A percentile compares a stretch with the other conserved stretches of the same genome.
phyloP scores from a whole-genome alignment of 2,888 invertebrate species.

The Exephanes ischioxanthus region DNA sequence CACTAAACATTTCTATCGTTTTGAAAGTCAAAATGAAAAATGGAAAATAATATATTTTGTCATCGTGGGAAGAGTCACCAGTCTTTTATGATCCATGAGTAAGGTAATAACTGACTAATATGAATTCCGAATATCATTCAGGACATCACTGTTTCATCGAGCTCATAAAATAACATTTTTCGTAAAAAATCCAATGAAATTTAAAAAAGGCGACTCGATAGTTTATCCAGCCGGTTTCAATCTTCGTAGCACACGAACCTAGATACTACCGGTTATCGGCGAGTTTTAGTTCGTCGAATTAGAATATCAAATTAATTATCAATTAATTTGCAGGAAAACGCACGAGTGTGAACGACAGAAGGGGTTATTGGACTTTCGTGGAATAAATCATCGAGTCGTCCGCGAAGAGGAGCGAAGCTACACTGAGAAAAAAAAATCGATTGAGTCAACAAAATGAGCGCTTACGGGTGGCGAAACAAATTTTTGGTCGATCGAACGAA shows the following conservation, averaged over 20 bases:
- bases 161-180: no score
- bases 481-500: no score
- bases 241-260: not conserved
- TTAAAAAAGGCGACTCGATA: not conserved
- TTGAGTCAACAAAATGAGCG: no score
- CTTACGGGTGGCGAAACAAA: no score
- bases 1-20: not conserved
- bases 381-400: slow-evolving; percentile 32
- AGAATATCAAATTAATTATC: not conserved
- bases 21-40: not conserved
- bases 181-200: not conserved
- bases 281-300: not conserved
- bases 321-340: not conserved
- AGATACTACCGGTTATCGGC: slow-evolving; percentile 14
- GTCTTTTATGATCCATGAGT: not conserved
- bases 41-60: not conserved
- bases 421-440: no score
- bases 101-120: not conserved
- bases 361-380: not conserved
- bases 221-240: not conserved
- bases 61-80: not conserved
- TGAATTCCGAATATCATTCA: no score
- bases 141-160: no score
- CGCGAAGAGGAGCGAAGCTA: slow-evolving; percentile 19
- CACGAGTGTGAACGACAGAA: not conserved